phyloP scores from a whole-genome alignment of 2,113 vertebrate genomes.

The Paedocypris sp. region DNA sequence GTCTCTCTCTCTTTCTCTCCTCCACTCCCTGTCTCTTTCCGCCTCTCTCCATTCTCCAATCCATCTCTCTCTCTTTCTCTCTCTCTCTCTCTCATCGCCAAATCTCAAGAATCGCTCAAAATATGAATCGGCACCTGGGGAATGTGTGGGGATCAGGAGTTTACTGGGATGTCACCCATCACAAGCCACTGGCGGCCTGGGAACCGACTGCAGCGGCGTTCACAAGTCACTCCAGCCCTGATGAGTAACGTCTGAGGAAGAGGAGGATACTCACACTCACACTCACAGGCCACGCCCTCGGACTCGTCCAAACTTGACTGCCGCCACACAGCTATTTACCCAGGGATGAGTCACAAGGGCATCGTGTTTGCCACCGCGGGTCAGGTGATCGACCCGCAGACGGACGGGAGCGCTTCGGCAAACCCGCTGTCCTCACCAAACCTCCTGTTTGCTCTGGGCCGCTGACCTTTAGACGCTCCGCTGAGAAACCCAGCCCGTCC shows the following conservation, averaged over 20 bases:
- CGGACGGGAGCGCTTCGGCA: neutral
- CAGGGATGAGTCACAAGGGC: constrained; percentile 31
- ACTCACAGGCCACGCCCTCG: neutral
- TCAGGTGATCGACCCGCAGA: constrained; percentile 22
- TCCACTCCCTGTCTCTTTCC: too few species aligned
- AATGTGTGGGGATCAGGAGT: neutral
- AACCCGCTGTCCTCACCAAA: neutral
- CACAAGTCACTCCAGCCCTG: constrained; percentile 29
- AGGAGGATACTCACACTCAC: constrained; percentile 4
- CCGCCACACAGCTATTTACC: constrained; percentile 23
- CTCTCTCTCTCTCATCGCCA: too few species aligned
- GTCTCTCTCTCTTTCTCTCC: too few species aligned
- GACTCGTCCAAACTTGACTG: constrained; percentile 17
- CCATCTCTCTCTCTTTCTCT: too few species aligned
- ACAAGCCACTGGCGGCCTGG: constrained; percentile 15
- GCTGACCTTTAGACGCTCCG: constrained; percentile 34
- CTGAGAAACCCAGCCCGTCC: constrained; percentile 24
- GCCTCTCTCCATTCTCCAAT: too few species aligned
- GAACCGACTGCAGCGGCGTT: constrained; percentile 21
- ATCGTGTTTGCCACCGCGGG: constrained; percentile 23
- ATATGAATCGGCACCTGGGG: too few species aligned
- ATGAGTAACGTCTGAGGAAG: constrained; percentile 19
- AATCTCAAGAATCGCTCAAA: too few species aligned
- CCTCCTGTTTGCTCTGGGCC: neutral
- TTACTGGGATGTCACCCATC: neutral